Percentiles rank a stretch among this genome's conserved stretches.
Conservation (phyloP, 2,888 invertebrate species). For the Salticus scenicus region DNA sequence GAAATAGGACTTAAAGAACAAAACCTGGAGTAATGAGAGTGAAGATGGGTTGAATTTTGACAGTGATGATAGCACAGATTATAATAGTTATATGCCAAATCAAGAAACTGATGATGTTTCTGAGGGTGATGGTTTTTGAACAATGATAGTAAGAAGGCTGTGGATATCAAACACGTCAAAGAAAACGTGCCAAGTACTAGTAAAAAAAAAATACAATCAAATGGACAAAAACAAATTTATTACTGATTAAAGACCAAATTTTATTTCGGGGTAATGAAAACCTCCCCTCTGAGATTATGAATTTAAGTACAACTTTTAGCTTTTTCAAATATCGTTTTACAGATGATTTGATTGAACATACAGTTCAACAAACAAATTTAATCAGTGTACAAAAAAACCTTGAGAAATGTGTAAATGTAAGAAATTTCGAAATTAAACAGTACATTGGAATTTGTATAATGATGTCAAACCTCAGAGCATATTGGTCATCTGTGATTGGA, state of each 20-base stretch:
- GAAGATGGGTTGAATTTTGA: slow-evolving; percentile 92
- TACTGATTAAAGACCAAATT: not conserved
- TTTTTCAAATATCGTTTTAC: slow-evolving; percentile 18
- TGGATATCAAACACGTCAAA: not conserved
- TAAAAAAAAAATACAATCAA: not conserved
- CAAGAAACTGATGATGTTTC: not conserved
- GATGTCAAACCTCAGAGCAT: slow-evolving; percentile 7
- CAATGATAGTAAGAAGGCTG: not conserved
- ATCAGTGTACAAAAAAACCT: too few species aligned
- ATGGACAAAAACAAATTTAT: slow-evolving; percentile 5
- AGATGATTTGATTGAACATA: too few species aligned
- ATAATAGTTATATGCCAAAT: too few species aligned
- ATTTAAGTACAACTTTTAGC: not conserved
- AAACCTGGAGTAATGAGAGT: too few species aligned
- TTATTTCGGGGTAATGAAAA: too few species aligned
- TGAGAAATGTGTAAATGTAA: too few species aligned
- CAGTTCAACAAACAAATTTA: too few species aligned
- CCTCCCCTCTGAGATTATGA: too few species aligned
- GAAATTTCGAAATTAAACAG: too few species aligned
- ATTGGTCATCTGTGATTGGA: slow-evolving; percentile 1
- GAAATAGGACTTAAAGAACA: too few species aligned
- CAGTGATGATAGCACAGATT: slow-evolving; percentile 78
- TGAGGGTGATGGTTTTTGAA: not conserved
- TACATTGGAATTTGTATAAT: too few species aligned
- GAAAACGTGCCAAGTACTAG: not conserved